Conservation (phyloP, 1,140 invertebrate species). For the Leptopilina clavipes region DNA sequence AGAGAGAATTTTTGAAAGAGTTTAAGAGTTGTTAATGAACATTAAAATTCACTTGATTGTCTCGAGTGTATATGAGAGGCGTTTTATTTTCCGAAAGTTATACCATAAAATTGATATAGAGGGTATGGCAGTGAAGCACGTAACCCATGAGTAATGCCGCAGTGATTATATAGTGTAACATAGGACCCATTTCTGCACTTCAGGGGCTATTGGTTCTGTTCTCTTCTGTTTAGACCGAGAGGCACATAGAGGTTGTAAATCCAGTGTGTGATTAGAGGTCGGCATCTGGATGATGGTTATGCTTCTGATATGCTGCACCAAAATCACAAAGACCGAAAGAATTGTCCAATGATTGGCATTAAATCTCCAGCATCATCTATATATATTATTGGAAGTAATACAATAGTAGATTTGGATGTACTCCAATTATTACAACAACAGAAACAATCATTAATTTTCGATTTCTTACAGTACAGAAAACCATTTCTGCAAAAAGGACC, state of each 20-base stretch:
- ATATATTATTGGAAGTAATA: neutral
- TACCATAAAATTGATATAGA: conserved; percentile 50
- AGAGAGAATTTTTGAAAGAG: neutral
- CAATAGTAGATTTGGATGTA: neutral
- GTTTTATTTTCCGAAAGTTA: neutral
- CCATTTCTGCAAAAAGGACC: too few species aligned
- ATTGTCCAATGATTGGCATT: neutral
- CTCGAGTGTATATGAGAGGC: neutral
- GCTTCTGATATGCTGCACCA: neutral
- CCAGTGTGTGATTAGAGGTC: conserved; percentile 61
- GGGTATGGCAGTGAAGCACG: conserved; percentile 26
- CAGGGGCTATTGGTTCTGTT: conserved; percentile 37
- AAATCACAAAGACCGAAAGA: neutral
- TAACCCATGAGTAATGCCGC: conserved; percentile 44
- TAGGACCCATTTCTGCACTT: conserved; percentile 21
- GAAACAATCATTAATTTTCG: too few species aligned
- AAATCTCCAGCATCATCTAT: neutral
- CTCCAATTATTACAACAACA: too few species aligned
- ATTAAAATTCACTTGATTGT: conserved; percentile 19
- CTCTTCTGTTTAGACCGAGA: conserved; percentile 13
- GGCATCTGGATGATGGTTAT: conserved; percentile 37
- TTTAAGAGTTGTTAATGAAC: neutral
- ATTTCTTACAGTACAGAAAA: too few species aligned
- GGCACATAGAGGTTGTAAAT: conserved; percentile 52
- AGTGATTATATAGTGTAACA: conserved; percentile 26